Evolutionary conservation across 2,113 vertebrate species (phyloP).

Genomic region (Hippolais icterina): DNA sequence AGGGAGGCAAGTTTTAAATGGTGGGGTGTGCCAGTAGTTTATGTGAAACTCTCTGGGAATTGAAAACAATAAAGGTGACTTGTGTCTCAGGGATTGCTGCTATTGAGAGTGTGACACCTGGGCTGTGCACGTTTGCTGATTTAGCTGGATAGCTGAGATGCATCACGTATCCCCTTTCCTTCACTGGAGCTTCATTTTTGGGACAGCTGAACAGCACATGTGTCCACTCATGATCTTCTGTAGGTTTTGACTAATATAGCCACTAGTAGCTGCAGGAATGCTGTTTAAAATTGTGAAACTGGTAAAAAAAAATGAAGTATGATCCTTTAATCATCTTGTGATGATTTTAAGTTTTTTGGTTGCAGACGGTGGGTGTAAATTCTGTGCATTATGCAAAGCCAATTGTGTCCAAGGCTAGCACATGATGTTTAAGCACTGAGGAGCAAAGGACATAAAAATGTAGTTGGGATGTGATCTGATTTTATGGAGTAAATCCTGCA

Average conservation of each 20-base stretch:
- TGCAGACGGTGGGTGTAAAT: background rate
- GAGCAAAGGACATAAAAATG: background rate
- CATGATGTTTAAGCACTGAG: background rate
- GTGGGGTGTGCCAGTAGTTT: background rate
- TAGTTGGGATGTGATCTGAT: background rate
- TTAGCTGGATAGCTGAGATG: background rate
- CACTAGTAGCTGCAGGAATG: background rate
- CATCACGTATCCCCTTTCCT: fast-evolving
- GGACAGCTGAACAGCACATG: background rate
- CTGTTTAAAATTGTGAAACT: background rate
- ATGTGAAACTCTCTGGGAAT: background rate
- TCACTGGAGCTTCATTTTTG: background rate
- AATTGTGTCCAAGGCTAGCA: background rate
- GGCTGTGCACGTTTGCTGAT: background rate
- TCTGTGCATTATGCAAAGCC: background rate
- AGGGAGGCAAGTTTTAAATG: background rate
- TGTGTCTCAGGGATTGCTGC: background rate
- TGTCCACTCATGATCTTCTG: background rate
- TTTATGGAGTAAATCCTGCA: background rate
- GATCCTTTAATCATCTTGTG: background rate
- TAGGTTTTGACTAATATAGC: background rate
- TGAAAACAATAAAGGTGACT: background rate
- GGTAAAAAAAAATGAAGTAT: background rate
- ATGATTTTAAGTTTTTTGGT: background rate
- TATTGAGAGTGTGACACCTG: background rate